phyloP scores from a whole-genome alignment of 2,797 vertebrate species.

The Buceros bicornis region DNA sequence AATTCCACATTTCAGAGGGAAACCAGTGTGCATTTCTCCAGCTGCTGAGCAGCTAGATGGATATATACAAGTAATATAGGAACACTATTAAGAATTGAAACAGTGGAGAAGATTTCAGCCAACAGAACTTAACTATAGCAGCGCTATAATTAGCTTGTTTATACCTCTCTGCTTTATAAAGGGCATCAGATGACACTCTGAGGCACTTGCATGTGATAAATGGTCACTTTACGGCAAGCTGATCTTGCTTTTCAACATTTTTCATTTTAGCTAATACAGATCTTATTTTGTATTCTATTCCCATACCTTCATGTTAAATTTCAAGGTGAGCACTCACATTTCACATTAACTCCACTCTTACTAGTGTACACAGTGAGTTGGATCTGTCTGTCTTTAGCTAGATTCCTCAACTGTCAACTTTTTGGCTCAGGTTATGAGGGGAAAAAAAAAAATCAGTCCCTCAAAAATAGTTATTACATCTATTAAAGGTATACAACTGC shows the following conservation, averaged over 20 bases:
- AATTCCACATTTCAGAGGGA: neutral
- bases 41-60: neutral
- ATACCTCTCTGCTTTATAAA: conserved; percentile 33
- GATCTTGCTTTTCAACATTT: neutral
- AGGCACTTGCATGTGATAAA: neutral
- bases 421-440: neutral
- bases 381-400: neutral
- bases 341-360: neutral
- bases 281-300: neutral
- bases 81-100: neutral
- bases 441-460: neutral
- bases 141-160: conserved; percentile 60
- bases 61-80: neutral
- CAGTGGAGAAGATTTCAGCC: neutral
- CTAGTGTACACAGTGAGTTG: neutral
- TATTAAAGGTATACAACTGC: neutral
- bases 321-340: neutral
- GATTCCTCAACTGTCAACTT: neutral
- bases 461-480: neutral
- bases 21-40: neutral
- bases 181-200: conserved; percentile 21
- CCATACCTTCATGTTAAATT: neutral
- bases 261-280: neutral
- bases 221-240: neutral
- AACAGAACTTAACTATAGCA: neutral